Percentiles rank a stretch among this genome's conserved stretches.
These are phyloP conservation scores for Dolichallabes microphthalmus DNA, from an alignment of 2,113 vertebrate species.

Conservation along the genomic window DNA sequence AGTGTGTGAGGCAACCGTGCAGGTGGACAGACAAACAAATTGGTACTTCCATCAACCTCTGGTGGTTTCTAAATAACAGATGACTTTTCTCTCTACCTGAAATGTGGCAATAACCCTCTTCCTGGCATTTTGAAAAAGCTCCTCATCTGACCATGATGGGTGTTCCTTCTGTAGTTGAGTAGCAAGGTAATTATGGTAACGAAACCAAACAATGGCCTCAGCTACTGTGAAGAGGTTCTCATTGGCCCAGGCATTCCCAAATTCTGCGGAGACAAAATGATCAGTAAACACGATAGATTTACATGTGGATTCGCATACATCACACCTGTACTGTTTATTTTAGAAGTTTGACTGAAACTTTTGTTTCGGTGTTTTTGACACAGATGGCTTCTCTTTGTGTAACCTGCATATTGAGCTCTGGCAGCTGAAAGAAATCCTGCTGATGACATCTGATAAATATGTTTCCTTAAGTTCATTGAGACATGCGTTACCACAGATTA, in stretches of 20 bases:
- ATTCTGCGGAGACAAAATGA: conserved; percentile 69
- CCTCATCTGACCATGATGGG: conserved; percentile 83
- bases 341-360: not conserved
- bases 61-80: conserved; percentile 53
- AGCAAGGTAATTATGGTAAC: conserved; percentile 88
- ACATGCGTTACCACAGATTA: conserved; percentile 20
- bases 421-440: not conserved
- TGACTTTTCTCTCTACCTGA: conserved; percentile 81
- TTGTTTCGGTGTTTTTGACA: not conserved
- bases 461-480: conserved; percentile 12
- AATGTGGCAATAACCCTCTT: conserved; percentile 85
- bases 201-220: conserved; percentile 86
- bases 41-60: conserved; percentile 43
- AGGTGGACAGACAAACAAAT: conserved; percentile 49
- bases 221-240: conserved; percentile 87
- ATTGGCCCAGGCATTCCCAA: conserved; percentile 88
- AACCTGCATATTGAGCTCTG: not conserved
- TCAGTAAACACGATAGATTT: not conserved
- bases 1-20: conserved; percentile 36
- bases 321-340: conserved; percentile 8
- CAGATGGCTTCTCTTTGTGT: not conserved
- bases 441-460: not conserved
- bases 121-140: conserved; percentile 86
- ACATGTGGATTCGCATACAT: not conserved
- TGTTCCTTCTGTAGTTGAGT: conserved; percentile 64